Conservation (phyloP, 2,888 invertebrate species). For the Cactoblastis cactorum region DNA sequence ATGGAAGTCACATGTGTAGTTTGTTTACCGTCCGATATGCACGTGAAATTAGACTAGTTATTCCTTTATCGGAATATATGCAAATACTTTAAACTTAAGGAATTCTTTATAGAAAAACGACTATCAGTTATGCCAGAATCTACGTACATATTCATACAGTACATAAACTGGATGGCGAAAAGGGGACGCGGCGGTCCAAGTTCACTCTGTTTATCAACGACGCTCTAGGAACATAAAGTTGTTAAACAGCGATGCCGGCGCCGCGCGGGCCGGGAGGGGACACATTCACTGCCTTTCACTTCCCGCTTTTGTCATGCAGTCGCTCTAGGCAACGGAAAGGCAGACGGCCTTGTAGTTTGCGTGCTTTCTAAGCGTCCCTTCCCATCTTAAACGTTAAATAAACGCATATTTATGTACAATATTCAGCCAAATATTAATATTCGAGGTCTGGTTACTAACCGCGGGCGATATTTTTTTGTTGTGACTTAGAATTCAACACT, state of each 20-base stretch:
- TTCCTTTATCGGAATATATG: background rate
- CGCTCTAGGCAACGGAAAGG: slow-evolving; percentile 69
- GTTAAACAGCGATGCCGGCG: slow-evolving; percentile 37
- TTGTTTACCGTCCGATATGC: slow-evolving; percentile 44
- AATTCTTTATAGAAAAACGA: too few species aligned
- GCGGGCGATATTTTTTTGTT: background rate
- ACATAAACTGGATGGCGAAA: background rate
- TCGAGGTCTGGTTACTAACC: background rate
- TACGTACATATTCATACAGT: background rate
- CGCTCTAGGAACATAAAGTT: slow-evolving; percentile 27
- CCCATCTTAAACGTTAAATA: slow-evolving; percentile 38
- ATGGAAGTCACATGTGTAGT: slow-evolving; percentile 42
- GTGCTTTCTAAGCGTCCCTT: slow-evolving; percentile 66
- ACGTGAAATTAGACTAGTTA: slow-evolving; percentile 32
- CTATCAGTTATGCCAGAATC: too few species aligned
- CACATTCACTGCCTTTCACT: slow-evolving; percentile 79
- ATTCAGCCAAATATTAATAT: slow-evolving; percentile 8
- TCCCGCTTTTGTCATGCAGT: slow-evolving; percentile 74
- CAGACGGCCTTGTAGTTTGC: slow-evolving; percentile 71
- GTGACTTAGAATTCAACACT: slow-evolving; percentile 22
- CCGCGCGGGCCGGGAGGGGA: slow-evolving; percentile 58
- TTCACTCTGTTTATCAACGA: slow-evolving; percentile 20
- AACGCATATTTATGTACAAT: slow-evolving; percentile 10
- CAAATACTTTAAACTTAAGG: too few species aligned
- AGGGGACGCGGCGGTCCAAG: slow-evolving; percentile 14